Evolutionary conservation across 2,888 invertebrate genomes (phyloP), one percentile per base, ranked within the genome.

Genomic region (Leptarthrus brevirostris): DNA sequence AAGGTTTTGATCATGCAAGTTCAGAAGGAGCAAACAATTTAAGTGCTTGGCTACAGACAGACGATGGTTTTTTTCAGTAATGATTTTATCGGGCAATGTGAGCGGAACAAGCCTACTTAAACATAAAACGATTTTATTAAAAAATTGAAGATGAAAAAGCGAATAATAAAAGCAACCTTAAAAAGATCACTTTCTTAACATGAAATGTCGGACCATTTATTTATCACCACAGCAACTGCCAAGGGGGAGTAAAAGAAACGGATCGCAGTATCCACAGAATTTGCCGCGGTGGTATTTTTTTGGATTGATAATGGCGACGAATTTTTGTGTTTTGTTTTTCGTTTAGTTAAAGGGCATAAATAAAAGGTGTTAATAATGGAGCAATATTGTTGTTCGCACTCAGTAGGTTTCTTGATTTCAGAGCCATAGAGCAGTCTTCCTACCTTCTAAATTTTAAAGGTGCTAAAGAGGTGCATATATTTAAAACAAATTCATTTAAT

Each of bases 141-240:
- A 58, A 12, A 58, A 58, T 26, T 20, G 34, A 58, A 58, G 36
- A 20, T 40, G 36, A 18, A 36, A 12, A 8, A 20, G 18, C 34
- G 10, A 36, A 0, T 12, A 58, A 58, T 58, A 58, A 58, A 58
- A 58, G 30, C 56, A n/a, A n/a, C 40, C 36, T 16, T 36, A 24
- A 40, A 34, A 20, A 58, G 58, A 58, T 58, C 18, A 58, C 58
- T 58, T 58, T 58, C 58, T 58, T 58, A 58, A 58, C 36, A 6
- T 36, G 56, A 58, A 58, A 40, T 58, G 58, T 40, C 58, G 36
- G 58, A 34, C 58, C 36, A 18, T 58, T 58, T 58, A 58, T 58
- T 58, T 58, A 58, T 34, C 34, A 40, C 40, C 40, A 12, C 40
- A 12, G 8, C 8, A 12, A 40, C 1, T 6, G 6, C 8, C 3